Evolutionary conservation across 2,888 invertebrate species (phyloP), one percentile per base, ranked within the genome.

Genomic region (Octodonta nipae): DNA sequence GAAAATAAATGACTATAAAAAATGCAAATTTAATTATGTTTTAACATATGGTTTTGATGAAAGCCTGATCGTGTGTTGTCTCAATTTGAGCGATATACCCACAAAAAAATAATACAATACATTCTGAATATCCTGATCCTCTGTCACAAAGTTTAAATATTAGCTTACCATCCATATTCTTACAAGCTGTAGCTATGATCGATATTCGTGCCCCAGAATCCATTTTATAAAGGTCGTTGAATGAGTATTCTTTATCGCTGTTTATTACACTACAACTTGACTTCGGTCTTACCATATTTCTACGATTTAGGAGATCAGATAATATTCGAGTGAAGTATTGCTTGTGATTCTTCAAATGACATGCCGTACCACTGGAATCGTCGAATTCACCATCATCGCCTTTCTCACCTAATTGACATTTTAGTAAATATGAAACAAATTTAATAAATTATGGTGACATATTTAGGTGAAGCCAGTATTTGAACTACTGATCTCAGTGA

Each of bases 321-420:
- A 49, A 32, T 2, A 46, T 41, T 25, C 38, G 42, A 1, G 42
- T 42, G 22, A 48, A 43, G 27, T 40, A 45, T 7, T 40, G 40
- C 22, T 39, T 38, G 8, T 40, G 34, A 6, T 37, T 37, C 4
- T 33, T 24, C 1, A 35, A 32, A 10, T 32, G 34, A 8, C 36
- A 28, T 12, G 43, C 40, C 2, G 28, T 35, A 5, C 37, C 15
- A 27, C 37, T 42, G 7, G 32, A 32, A 4, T 26, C 5, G 6
- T 25, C 26, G 6, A n/a, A n/a, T n/a, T n/a, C n/a, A n/a, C n/a
- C n/a, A n/a, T n/a, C n/a, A n/a, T n/a, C n/a, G n/a, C 15, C 13
- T 22, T 28, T 28, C 17, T n/a, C 3, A 27, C 13, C 32, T 26
- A 12, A 13, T 5, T 25, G 13, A 12, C 8, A 12, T 10, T 25